Evolutionary conservation across 2,113 vertebrate species (phyloP).

Genomic region (Terrapene triunguis): DNA sequence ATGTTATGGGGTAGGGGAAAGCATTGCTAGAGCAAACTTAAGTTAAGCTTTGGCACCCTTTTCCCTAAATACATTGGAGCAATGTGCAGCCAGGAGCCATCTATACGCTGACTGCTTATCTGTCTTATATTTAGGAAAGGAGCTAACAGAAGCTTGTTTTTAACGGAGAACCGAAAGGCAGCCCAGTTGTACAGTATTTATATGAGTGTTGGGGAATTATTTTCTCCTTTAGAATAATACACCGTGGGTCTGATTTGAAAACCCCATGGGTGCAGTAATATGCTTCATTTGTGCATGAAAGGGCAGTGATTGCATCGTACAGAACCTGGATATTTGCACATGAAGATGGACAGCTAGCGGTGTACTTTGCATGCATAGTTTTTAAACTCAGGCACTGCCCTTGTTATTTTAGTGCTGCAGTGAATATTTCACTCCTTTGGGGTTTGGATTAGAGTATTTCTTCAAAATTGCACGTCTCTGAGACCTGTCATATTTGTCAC

Average conservation of each 20-base stretch:
- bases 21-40: neutral
- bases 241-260: neutral
- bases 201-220: accelerated
- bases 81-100: accelerated
- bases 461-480: neutral
- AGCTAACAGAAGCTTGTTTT: accelerated
- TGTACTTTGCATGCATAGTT: neutral
- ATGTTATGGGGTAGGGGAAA: neutral
- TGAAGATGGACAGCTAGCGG: accelerated
- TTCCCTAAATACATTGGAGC: neutral
- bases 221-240: neutral
- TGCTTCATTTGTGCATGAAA: neutral
- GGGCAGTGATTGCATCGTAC: neutral
- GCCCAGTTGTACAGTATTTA: no score
- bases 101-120: neutral
- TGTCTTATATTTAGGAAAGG: accelerated
- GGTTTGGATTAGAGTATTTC: neutral
- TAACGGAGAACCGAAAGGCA: neutral
- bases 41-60: accelerated
- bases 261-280: neutral
- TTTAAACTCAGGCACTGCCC: neutral
- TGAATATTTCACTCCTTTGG: neutral
- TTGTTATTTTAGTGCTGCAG: neutral
- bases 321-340: accelerated
- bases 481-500: neutral